Conservation (phyloP, 2,113 vertebrate genomes). For the Vombatus ursinus region DNA sequence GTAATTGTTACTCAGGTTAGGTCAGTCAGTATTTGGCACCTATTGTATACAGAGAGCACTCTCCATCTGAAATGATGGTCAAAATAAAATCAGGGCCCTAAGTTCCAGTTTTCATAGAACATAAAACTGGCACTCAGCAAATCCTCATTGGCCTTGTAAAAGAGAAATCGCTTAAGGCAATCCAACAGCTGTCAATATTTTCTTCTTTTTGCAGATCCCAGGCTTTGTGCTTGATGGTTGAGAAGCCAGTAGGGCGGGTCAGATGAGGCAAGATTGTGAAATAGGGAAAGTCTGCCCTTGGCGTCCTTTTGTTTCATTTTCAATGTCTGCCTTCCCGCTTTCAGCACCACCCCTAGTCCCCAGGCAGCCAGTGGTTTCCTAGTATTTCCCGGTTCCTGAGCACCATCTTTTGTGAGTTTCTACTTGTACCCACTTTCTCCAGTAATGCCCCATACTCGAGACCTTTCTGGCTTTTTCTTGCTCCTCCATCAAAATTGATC, state of each 20-base stretch:
- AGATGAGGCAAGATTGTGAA: neutral
- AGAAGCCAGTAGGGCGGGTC: neutral
- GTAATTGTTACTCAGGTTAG: conserved; percentile 19
- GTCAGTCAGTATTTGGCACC: neutral
- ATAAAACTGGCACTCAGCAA: neutral
- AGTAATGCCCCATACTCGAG: neutral
- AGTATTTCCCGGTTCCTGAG: neutral
- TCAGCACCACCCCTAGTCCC: neutral
- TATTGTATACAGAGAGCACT: neutral
- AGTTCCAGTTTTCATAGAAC: conserved; percentile 10
- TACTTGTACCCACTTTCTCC: neutral
- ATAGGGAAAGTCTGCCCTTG: neutral
- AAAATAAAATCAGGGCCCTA: conserved; percentile 44
- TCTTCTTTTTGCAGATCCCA: conserved; percentile 29
- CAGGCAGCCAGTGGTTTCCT: neutral
- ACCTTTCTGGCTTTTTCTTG: neutral
- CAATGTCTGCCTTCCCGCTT: neutral
- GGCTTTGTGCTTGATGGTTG: conserved; percentile 7
- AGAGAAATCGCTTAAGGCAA: neutral
- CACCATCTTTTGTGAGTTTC: neutral
- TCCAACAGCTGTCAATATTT: conserved; percentile 1
- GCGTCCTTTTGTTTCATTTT: neutral
- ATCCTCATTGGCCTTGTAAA: neutral
- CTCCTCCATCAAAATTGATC: neutral
- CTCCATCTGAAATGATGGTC: neutral